Evolutionary conservation across 2,888 invertebrate species (phyloP).

Genomic region (Lasioglossum leucozonium): DNA sequence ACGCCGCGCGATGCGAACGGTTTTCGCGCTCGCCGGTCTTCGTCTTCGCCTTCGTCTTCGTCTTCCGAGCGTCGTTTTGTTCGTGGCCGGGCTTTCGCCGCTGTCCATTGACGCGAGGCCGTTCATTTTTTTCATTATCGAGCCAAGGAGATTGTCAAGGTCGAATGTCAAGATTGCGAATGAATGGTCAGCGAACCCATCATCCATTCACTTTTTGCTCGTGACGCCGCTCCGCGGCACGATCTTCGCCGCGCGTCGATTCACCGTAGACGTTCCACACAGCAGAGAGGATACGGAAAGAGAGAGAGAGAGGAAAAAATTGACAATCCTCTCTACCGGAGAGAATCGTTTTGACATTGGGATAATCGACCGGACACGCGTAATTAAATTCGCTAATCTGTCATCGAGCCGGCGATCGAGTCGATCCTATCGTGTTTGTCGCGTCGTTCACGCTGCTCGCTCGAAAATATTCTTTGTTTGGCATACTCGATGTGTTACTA

Average conservation of each 20-base stretch:
- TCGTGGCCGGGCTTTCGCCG: slow-evolving; percentile 8
- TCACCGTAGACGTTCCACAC: not conserved
- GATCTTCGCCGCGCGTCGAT: slow-evolving; percentile 27
- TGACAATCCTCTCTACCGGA: slow-evolving; percentile 20
- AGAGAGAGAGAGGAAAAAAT: not conserved
- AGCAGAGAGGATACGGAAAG: not conserved
- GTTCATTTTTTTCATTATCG: slow-evolving; percentile 40
- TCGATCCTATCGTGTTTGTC: not conserved
- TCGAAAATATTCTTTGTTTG: not conserved
- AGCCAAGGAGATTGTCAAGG: slow-evolving; percentile 49
- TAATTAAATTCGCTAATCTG: slow-evolving; percentile 65
- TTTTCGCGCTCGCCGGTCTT: slow-evolving; percentile 8
- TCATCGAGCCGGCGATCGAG: slow-evolving; percentile 3
- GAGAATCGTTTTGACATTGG: slow-evolving; percentile 51
- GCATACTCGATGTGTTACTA: not conserved
- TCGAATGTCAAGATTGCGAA: slow-evolving; percentile 56
- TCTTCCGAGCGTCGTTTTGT: not conserved
- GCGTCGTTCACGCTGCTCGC: not conserved
- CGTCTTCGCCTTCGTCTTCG: not conserved
- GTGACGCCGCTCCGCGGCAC: not conserved
- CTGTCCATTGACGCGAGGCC: slow-evolving; percentile 37
- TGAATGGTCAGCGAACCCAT: slow-evolving; percentile 56
- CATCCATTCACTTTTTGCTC: slow-evolving; percentile 62
- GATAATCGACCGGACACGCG: slow-evolving; percentile 39
- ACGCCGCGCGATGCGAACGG: slow-evolving; percentile 18